phyloP scores from a whole-genome alignment of 37 sponge, comb jelly and placozoan species.

The Chondrosia reniformis region DNA sequence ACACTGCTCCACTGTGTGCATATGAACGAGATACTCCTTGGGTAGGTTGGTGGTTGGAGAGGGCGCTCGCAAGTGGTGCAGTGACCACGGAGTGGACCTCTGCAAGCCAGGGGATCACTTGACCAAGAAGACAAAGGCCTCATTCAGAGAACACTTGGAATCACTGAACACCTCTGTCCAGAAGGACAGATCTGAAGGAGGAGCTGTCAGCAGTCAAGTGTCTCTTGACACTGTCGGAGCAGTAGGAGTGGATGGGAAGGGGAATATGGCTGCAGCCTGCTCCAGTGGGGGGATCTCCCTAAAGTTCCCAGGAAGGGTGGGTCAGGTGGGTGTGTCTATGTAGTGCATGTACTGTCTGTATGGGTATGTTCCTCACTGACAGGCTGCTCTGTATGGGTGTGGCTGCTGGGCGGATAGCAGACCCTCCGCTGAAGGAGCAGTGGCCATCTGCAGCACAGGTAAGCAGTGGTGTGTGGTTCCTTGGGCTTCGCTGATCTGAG shows the following conservation, averaged over 20 bases:
- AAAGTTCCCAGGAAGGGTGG: constrained; percentile 76
- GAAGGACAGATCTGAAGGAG: background rate
- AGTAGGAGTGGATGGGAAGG: constrained; percentile 46
- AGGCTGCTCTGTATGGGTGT: constrained; percentile 75
- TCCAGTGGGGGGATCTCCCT: constrained; percentile 82
- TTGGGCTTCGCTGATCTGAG: background rate
- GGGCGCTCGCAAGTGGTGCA: constrained; percentile 58
- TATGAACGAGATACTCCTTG: background rate
- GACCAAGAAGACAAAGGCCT: constrained; percentile 45
- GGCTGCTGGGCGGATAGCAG: constrained; percentile 68
- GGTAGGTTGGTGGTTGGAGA: constrained; percentile 52
- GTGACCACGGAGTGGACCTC: constrained; percentile 30
- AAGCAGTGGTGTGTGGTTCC: background rate
- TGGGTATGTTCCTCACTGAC: constrained; percentile 6
- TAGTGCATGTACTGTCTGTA: constrained; percentile 16
- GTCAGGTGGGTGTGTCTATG: constrained; percentile 46
- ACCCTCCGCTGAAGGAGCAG: constrained; percentile 5
- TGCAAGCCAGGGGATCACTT: constrained; percentile 64
- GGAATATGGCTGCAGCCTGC: constrained; percentile 50
- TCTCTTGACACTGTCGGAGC: constrained; percentile 74
- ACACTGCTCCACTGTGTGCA: background rate
- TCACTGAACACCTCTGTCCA: constrained; percentile 33
- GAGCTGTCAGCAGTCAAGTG: background rate
- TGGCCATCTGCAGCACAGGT: constrained; percentile 69
- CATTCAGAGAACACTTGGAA: constrained; percentile 62